Conservation (phyloP, 2,113 vertebrate genomes). For the Ammodytes marinus region DNA sequence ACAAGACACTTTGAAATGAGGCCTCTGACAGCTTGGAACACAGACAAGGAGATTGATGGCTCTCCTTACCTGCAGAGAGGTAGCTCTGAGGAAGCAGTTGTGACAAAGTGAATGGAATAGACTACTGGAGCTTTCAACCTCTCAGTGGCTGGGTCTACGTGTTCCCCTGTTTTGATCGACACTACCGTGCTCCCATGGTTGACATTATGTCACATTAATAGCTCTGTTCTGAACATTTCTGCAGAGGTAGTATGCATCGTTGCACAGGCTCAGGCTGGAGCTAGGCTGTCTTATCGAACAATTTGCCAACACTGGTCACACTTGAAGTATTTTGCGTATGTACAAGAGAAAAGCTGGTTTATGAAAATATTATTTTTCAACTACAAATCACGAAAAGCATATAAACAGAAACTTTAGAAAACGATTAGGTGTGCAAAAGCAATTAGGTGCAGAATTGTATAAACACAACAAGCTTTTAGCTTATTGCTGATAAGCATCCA, state of each 20-base stretch:
- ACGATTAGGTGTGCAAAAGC: conserved; percentile 12
- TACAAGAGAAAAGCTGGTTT: background rate
- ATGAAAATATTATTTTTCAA: conserved; percentile 17
- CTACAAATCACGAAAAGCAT: conserved; percentile 1
- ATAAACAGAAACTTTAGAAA: conserved; percentile 15
- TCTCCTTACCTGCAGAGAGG: conserved; percentile 58
- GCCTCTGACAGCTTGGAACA: conserved; percentile 76
- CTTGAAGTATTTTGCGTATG: conserved; percentile 20
- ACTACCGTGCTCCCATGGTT: background rate
- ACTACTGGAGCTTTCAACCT: conserved; percentile 47
- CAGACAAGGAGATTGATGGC: conserved; percentile 66
- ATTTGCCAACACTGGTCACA: conserved; percentile 34
- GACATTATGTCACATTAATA: conserved; percentile 26
- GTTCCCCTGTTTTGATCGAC: conserved; percentile 9
- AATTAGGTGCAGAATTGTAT: conserved; percentile 10
- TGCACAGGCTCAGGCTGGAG: background rate
- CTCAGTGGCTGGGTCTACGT: background rate
- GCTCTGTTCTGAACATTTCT: conserved; percentile 27
- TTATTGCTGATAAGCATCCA: background rate
- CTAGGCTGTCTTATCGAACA: conserved; percentile 5
- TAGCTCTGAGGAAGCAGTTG: conserved; percentile 63
- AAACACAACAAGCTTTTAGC: background rate
- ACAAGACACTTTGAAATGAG: conserved; percentile 70
- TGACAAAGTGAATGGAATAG: conserved; percentile 62
- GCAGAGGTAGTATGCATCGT: background rate